Evolutionary conservation across 2,888 invertebrate species (phyloP).

Genomic region (Hirtodrosophila trivittata): DNA sequence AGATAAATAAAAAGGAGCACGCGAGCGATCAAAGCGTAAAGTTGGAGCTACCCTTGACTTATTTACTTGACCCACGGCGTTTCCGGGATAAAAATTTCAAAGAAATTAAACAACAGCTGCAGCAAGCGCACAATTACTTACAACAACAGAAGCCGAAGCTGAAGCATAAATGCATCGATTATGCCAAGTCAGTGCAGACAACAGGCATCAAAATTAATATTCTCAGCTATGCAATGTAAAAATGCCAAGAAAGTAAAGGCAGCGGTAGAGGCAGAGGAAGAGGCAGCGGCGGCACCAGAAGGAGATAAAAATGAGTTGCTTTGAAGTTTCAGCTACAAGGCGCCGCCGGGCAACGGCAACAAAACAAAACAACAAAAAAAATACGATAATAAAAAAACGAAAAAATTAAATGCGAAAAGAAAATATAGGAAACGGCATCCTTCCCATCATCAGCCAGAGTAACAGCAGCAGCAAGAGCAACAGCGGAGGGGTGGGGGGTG

Average conservation of each 20-base stretch:
- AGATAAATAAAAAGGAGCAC: neutral
- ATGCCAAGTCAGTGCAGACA: constrained; percentile 58
- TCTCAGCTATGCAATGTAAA: constrained; percentile 64
- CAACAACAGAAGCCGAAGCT: neutral
- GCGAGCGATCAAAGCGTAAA: constrained; percentile 51
- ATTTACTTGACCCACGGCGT: constrained; percentile 56
- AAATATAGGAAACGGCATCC: constrained; percentile 34
- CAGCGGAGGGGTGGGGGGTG: neutral
- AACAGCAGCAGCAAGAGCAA: constrained; percentile 11
- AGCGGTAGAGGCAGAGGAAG: constrained; percentile 6
- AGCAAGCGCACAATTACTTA: constrained; percentile 10
- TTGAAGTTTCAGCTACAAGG: constrained; percentile 58
- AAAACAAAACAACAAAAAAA: constrained; percentile 9
- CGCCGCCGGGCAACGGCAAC: constrained; percentile 31
- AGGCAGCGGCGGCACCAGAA: constrained; percentile 16
- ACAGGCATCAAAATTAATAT: constrained; percentile 67
- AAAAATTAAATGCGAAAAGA: constrained; percentile 8
- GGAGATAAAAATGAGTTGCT: constrained; percentile 51
- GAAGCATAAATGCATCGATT: constrained; percentile 62
- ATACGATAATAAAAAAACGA: constrained; percentile 6
- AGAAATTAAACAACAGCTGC: constrained; percentile 54
- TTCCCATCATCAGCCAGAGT: constrained; percentile 31
- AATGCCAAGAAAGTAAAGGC: constrained; percentile 38
- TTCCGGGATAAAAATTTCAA: constrained; percentile 49
- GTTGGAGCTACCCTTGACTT: constrained; percentile 56